Evolutionary conservation across 2,113 vertebrate genomes (phyloP).

Genomic region (Ochotona princeps): DNA sequence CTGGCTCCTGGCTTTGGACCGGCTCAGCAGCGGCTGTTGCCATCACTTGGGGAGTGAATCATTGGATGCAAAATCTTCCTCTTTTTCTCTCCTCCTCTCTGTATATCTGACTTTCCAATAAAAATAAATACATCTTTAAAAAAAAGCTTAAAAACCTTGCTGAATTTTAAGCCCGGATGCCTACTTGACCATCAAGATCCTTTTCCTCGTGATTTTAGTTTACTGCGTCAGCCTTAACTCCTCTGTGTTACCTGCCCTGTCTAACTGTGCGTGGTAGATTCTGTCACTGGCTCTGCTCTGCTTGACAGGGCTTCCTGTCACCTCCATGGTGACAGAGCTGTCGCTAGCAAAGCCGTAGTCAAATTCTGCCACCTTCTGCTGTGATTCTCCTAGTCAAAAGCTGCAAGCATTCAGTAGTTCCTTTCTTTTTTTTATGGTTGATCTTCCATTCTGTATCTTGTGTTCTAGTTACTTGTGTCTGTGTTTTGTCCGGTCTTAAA

Average conservation of each 20-base stretch:
- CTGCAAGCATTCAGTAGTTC: background rate
- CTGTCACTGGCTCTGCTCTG: background rate
- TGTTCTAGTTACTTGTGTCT: conserved; percentile 2
- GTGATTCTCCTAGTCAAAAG: background rate
- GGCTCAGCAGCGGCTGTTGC: too few relatives aligned
- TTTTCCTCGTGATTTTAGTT: background rate
- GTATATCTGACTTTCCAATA: too few relatives aligned
- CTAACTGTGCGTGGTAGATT: background rate
- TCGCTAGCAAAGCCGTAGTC: background rate
- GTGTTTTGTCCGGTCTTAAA: background rate
- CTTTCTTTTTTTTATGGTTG: background rate
- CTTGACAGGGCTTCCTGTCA: background rate
- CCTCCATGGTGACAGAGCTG: background rate
- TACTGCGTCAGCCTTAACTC: background rate
- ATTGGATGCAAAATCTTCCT: too few relatives aligned
- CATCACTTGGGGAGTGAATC: too few relatives aligned
- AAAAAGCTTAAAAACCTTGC: background rate
- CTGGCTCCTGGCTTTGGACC: too few relatives aligned
- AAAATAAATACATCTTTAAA: too few relatives aligned
- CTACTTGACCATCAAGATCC: background rate
- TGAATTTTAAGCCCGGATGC: background rate
- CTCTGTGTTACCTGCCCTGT: background rate
- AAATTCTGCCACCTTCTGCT: background rate
- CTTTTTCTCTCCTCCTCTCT: too few relatives aligned
- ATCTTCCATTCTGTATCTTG: background rate